phyloP scores from a whole-genome alignment of 2,113 vertebrate species.

The Petrocephalus microphthalmus region DNA sequence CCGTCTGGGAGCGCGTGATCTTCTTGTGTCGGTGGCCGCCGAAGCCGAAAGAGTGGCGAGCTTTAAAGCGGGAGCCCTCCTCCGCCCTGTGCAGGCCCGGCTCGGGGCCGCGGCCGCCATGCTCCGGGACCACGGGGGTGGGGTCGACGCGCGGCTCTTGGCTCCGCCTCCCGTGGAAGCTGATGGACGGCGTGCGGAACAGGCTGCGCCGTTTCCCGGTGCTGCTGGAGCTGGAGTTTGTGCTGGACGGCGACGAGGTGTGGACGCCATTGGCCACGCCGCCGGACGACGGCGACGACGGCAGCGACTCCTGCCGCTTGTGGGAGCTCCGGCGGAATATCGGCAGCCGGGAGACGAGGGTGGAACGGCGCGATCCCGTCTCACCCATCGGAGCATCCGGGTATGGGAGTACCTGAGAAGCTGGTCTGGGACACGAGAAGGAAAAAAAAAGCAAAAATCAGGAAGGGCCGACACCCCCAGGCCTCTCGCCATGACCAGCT shows the following conservation, averaged over 20 bases:
- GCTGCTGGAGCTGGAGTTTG: constrained; percentile 93
- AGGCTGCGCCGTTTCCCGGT: constrained; percentile 87
- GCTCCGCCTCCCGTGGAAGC: constrained; percentile 79
- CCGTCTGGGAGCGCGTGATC: constrained; percentile 85
- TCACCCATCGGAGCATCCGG: constrained; percentile 78
- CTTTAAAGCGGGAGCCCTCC: constrained; percentile 65
- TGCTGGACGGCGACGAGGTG: constrained; percentile 92
- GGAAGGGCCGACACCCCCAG: not conserved
- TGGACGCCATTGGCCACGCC: constrained; percentile 75
- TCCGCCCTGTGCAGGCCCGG: constrained; percentile 57
- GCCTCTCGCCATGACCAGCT: not conserved
- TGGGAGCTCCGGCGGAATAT: constrained; percentile 87
- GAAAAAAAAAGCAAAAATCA: not conserved
- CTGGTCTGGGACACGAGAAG: not conserved
- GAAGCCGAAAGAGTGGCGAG: constrained; percentile 78
- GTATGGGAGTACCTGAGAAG: constrained; percentile 14
- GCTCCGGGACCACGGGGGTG: constrained; percentile 66
- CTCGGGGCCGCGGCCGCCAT: constrained; percentile 60
- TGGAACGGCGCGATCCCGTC: constrained; percentile 79
- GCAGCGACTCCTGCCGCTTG: constrained; percentile 85
- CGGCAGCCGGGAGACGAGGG: constrained; percentile 89
- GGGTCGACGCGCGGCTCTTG: constrained; percentile 58
- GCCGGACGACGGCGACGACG: constrained; percentile 86
- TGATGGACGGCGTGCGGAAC: constrained; percentile 85
- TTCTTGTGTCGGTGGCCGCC: constrained; percentile 80